Evolutionary conservation across 2,113 vertebrate species (phyloP).

Genomic region (Hymenochirus boettgeri): DNA sequence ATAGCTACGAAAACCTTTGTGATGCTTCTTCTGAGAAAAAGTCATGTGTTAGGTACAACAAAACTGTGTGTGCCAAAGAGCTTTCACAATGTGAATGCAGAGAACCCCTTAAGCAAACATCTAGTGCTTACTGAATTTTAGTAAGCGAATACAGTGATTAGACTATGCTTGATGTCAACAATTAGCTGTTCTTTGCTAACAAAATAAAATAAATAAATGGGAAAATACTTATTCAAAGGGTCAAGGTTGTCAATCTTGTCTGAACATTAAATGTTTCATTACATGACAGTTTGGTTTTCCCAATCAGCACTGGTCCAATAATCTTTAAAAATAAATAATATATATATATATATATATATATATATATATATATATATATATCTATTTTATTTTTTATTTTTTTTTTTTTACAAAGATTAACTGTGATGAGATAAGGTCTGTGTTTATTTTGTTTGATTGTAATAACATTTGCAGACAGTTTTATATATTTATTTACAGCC

Average conservation of each 20-base stretch:
- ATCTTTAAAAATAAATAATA: too few relatives aligned
- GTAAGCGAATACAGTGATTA: neutral
- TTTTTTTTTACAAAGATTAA: slow-evolving; percentile 32
- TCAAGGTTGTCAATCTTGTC: neutral
- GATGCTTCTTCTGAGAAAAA: slow-evolving; percentile 3
- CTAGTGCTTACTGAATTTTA: neutral
- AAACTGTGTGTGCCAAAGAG: neutral
- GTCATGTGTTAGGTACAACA: slow-evolving; percentile 1
- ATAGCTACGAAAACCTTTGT: slow-evolving; percentile 37
- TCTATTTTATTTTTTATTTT: too few relatives aligned
- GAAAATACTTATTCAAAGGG: neutral
- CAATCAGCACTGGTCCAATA: slow-evolving; percentile 17
- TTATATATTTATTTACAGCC: slow-evolving; percentile 14
- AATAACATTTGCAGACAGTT: slow-evolving; percentile 23
- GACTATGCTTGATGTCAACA: neutral
- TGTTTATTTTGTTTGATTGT: slow-evolving; percentile 8
- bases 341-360: too few relatives aligned
- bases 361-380: too few relatives aligned
- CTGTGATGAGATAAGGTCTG: slow-evolving; percentile 19
- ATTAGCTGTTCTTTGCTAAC: neutral
- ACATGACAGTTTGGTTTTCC: neutral
- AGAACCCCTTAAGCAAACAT: neutral
- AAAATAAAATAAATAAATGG: neutral
- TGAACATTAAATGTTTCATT: slow-evolving; percentile 20
- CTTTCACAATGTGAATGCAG: neutral